Percentiles rank a stretch among this genome's conserved stretches.
These are phyloP conservation scores for Enteromius afrohamiltoni DNA, from an alignment of 2,797 vertebrate species.

Conservation along the genomic window DNA sequence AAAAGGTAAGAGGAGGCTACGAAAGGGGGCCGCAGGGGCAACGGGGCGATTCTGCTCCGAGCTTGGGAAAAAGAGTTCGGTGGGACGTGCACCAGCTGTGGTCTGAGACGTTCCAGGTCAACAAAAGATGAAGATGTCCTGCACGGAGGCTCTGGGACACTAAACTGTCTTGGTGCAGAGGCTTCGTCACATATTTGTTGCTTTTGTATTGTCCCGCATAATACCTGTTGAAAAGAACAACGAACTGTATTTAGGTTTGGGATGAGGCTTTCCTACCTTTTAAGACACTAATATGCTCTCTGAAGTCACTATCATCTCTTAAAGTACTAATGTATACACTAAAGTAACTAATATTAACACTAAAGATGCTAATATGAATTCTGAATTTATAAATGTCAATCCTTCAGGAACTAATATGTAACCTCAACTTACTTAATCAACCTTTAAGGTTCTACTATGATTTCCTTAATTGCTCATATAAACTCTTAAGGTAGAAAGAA, in stretches of 20 bases:
- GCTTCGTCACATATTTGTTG: neutral
- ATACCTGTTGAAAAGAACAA: neutral
- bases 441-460: neutral
- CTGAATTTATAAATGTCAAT: neutral
- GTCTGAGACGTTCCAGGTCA: neutral
- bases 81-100: conserved; percentile 57
- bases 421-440: neutral
- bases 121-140: conserved; percentile 41
- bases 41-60: conserved; percentile 29
- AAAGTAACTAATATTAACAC: neutral
- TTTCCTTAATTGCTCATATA: neutral
- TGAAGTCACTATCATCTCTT: neutral
- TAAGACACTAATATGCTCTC: neutral
- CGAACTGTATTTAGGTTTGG: neutral
- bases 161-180: conserved; percentile 2
- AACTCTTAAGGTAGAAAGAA: neutral
- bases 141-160: neutral
- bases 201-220: neutral
- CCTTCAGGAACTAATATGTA: neutral
- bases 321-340: neutral
- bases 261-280: neutral
- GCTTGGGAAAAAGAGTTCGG: conserved; percentile 73
- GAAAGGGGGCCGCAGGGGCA: conserved; percentile 65
- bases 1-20: conserved; percentile 72
- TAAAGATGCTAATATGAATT: neutral